Evolutionary conservation across 2,888 invertebrate species (phyloP).

Genomic region (Pharmacophagus antenor): DNA sequence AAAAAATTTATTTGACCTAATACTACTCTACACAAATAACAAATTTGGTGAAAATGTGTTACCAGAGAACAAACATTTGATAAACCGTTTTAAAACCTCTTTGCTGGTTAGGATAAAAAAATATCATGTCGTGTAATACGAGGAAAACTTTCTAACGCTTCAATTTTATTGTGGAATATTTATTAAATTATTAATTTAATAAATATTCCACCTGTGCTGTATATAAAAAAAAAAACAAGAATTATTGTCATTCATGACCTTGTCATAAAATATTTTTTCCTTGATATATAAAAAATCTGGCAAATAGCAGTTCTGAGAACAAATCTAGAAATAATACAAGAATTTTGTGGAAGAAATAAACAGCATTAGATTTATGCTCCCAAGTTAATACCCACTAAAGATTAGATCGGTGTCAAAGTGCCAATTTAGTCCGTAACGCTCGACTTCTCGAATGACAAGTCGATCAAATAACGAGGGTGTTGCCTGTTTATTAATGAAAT

Average conservation of each 20-base stretch:
- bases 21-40: constrained; percentile 2
- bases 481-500: constrained; percentile 36
- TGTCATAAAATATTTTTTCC: too few species aligned
- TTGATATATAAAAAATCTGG: too few species aligned
- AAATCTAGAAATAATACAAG: not conserved
- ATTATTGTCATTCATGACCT: too few species aligned
- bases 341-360: constrained; percentile 16
- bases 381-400: constrained; percentile 28
- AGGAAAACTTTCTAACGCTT: too few species aligned
- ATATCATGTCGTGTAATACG: too few species aligned
- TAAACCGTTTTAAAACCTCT: not conserved
- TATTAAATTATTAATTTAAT: too few species aligned
- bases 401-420: constrained; percentile 30
- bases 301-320: not conserved
- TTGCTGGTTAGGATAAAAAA: not conserved
- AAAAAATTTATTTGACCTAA: constrained; percentile 9
- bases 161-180: too few species aligned
- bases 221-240: too few species aligned
- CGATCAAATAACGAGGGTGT: constrained; percentile 38
- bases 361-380: constrained; percentile 19
- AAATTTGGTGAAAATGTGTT: constrained; percentile 6
- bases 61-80: not conserved
- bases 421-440: constrained; percentile 27
- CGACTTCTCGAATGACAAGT: constrained; percentile 25
- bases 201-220: too few species aligned